phyloP scores from a whole-genome alignment of 2,888 invertebrate species.

The Oscheius sp. region DNA sequence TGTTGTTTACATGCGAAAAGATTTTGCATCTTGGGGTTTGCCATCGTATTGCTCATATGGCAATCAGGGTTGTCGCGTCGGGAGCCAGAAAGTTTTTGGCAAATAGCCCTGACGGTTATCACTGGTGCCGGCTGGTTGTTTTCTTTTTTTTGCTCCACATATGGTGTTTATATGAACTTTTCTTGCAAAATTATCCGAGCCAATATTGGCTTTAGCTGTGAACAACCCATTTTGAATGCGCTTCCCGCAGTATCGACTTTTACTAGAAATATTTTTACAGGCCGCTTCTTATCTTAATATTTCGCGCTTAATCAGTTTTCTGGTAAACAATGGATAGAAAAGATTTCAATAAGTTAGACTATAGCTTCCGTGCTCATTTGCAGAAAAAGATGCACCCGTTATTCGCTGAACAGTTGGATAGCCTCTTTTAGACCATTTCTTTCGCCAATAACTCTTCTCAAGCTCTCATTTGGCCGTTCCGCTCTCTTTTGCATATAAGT shows the following conservation, averaged over 20 bases:
- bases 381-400: too few species aligned
- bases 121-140: conserved; percentile 30
- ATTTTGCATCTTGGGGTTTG: too few species aligned
- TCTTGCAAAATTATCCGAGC: too few species aligned
- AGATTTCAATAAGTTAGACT: too few species aligned
- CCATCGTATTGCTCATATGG: background rate
- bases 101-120: conserved; percentile 35
- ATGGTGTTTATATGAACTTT: too few species aligned
- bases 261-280: too few species aligned
- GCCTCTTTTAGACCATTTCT: background rate
- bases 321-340: background rate
- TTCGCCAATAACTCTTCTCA: conserved; percentile 17
- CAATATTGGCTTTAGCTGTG: too few species aligned
- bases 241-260: too few species aligned
- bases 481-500: background rate
- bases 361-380: too few species aligned
- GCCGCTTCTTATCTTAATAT: too few species aligned
- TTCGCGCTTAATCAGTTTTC: background rate
- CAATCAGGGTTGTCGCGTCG: conserved; percentile 15
- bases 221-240: too few species aligned
- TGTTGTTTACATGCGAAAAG: background rate
- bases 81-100: conserved; percentile 29
- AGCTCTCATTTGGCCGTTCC: background rate
- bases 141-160: background rate
- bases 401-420: background rate